These are phyloP conservation scores for Pandemis cinnamomeana DNA, from an alignment of 2,888 invertebrate genomes.

Conservation along the genomic window DNA sequence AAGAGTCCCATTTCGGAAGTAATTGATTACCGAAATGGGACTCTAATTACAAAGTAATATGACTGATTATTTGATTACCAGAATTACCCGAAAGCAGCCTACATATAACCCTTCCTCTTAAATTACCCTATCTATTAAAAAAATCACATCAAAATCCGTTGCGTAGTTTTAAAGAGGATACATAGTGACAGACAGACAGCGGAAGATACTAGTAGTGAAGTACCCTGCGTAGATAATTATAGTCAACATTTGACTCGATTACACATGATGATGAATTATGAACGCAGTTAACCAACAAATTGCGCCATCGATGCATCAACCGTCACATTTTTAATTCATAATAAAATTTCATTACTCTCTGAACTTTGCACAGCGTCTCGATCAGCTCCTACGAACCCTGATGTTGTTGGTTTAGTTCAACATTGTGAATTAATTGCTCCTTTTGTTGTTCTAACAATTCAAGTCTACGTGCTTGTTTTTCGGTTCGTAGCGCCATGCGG, in stretches of 20 bases:
- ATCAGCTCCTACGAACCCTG: neutral
- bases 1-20: too few species aligned
- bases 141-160: too few species aligned
- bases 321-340: neutral
- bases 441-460: conserved; percentile 17
- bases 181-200: too few species aligned
- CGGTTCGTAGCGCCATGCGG: neutral
- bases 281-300: neutral
- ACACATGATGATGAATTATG: neutral
- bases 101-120: too few species aligned
- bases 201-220: too few species aligned
- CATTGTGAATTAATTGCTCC: conserved; percentile 6
- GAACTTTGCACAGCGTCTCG: conserved; percentile 27
- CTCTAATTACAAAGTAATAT: too few species aligned
- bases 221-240: too few species aligned
- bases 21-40: too few species aligned
- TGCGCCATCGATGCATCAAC: conserved; percentile 27
- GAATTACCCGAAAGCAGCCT: too few species aligned
- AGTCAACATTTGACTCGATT: neutral
- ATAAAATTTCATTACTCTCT: conserved; percentile 23
- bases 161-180: too few species aligned
- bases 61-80: too few species aligned
- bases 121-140: too few species aligned
- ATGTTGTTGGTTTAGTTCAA: conserved; percentile 8
- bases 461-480: conserved; percentile 13